Evolutionary conservation across 2,888 invertebrate genomes (phyloP).

Genomic region (Caradrina clavipalpis): DNA sequence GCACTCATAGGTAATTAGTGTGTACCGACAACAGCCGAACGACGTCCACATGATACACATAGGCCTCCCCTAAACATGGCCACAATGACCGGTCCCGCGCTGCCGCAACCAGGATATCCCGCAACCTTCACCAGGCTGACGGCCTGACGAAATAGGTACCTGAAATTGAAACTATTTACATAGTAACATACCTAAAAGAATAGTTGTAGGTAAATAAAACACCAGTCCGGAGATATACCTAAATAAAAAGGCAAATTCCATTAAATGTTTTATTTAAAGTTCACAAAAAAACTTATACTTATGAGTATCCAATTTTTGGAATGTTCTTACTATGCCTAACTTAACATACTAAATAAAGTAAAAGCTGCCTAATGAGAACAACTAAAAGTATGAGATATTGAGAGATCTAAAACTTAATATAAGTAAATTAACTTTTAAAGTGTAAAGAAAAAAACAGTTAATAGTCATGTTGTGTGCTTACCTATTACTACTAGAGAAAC

Average conservation of each 20-base stretch:
- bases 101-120: no score
- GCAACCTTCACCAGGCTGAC: no score
- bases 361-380: constrained; percentile 23
- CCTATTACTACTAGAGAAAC: not conserved
- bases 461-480: not conserved
- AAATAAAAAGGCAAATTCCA: not conserved
- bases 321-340: constrained; percentile 22
- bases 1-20: no score
- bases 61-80: no score
- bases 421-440: not conserved
- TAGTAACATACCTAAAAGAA: not conserved
- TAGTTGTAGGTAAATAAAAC: not conserved
- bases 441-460: not conserved
- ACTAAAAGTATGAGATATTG: constrained; percentile 3
- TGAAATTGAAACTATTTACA: not conserved
- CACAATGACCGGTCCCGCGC: no score
- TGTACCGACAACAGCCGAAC: no score
- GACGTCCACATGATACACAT: no score
- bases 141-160: no score
- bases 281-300: constrained; percentile 25
- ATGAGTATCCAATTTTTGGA: constrained; percentile 44
- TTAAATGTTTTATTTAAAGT: constrained; percentile 21
- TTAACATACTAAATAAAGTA: constrained; percentile 18
- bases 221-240: no score
- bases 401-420: constrained; percentile 16